Percentiles rank a stretch among this genome's conserved stretches.
Conservation (phyloP, 2,797 vertebrate species). For the Tapera naevia region DNA sequence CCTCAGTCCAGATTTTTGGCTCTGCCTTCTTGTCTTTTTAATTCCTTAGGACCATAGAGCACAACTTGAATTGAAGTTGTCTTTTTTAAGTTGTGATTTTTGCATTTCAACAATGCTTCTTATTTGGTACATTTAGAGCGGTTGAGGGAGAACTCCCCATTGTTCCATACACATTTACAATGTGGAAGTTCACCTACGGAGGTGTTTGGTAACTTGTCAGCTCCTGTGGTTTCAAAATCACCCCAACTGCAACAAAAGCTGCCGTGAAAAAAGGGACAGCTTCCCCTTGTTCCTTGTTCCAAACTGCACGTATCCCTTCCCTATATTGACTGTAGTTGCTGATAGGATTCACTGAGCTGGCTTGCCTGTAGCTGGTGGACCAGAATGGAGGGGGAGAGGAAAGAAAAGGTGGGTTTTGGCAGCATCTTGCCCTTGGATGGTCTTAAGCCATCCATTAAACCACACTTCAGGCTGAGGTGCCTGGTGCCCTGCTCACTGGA, state of each 20-base stretch:
- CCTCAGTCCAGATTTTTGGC: background rate
- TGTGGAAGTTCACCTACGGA: background rate
- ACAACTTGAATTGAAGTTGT: background rate
- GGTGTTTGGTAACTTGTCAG: background rate
- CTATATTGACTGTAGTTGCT: background rate
- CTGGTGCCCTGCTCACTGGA: background rate
- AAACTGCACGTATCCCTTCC: background rate
- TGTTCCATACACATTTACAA: fast-evolving
- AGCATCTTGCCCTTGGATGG: background rate
- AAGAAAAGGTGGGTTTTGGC: background rate
- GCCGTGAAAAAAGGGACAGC: background rate
- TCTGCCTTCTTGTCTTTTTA: background rate
- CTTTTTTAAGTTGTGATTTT: background rate
- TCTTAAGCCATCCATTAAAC: background rate
- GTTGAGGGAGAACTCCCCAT: background rate
- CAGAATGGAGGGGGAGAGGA: background rate
- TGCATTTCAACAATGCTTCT: background rate
- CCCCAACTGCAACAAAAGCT: background rate
- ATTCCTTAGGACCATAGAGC: background rate
- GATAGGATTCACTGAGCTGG: background rate
- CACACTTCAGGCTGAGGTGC: background rate
- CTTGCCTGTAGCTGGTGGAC: background rate
- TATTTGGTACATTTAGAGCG: background rate
- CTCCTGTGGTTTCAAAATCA: background rate
- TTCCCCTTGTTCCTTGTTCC: background rate